Base-by-base conservation (phyloP, 2,797 vertebrate species). In the Rhinoraja longicauda region DNA sequence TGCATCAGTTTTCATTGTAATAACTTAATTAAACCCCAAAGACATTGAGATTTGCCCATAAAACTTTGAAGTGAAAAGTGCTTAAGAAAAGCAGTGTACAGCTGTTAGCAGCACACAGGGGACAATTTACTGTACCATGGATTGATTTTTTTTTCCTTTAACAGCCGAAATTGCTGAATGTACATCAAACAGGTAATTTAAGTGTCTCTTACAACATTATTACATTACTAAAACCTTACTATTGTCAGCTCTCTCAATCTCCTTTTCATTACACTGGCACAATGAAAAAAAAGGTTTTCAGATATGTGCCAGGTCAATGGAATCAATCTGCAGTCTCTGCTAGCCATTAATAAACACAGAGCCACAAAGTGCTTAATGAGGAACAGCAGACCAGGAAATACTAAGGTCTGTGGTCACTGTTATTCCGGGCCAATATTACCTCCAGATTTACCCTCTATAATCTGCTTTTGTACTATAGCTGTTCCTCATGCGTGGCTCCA, bases 1-100 rank as follows among this genome's bases (percentile, higher is more conserved):
- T 95, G 94, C 95, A 95, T 96, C 96, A 95, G 96, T 96, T 97
- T 97, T 97, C 96, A 96, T 96, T 95, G 96, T 81, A 93, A 39
- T 86, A 95, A 94, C 95, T 94, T 97, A 97, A 97, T 98, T 97
- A 98, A 96, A 97, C 96, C 96, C 96, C 94, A 94, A 96, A 97
- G 97, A 92, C 70, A 92, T 5, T 53, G 90, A 57, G 70, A 17
- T 92, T 39, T 92, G 70, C 90, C 90, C 70, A 92, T 92, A 73
- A 92, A 92, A 92, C 70, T 92, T 75, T 92, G 67, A 92, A 73
- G 70, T 53, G 90, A 75, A 53, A 29, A 73, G 90, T 92, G 90
- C 39, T 92, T 75, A 92, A 92, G 90, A 45, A 92, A 92, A 92
- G 90, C 90, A 92, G 67, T 45, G 64, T 91, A 91, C 90, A 91